Percentiles rank a stretch among this genome's conserved stretches.
Conservation (phyloP, 64 coral and sea anemone genomes). For the Cladopsammia gracilis region DNA sequence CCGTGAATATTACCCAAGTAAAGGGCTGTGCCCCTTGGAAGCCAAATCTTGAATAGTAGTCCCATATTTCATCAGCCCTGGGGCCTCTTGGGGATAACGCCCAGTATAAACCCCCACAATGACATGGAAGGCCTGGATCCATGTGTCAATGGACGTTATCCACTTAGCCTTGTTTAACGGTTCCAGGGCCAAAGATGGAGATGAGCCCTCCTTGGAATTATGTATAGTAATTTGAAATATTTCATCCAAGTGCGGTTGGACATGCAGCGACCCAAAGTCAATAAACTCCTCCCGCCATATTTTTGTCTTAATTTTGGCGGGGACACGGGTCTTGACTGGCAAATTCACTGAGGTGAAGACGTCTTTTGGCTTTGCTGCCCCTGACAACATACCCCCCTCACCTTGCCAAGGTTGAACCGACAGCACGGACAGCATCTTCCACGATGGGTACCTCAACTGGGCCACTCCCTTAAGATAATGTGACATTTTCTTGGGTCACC, state of each 20-base stretch:
- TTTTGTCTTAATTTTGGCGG: not conserved
- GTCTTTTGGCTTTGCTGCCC: not conserved
- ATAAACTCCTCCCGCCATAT: too few relatives aligned
- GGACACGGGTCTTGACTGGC: not conserved
- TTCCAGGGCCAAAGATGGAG: not conserved
- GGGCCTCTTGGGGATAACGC: constrained; percentile 33
- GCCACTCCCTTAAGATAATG: too few relatives aligned
- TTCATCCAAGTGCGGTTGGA: too few relatives aligned
- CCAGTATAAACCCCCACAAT: constrained; percentile 41
- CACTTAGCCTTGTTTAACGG: constrained; percentile 7
- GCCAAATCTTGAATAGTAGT: constrained; percentile 49
- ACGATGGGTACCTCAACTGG: too few relatives aligned
- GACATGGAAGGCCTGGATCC: constrained; percentile 50
- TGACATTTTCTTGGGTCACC: too few relatives aligned
- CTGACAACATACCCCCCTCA: too few relatives aligned
- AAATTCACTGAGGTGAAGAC: not conserved
- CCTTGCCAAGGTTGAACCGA: not conserved
- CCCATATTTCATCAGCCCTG: constrained; percentile 48
- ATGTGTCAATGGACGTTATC: constrained; percentile 39
- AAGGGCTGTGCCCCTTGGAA: constrained; percentile 10
- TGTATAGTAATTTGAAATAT: too few relatives aligned
- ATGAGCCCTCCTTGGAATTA: not conserved
- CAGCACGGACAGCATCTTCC: too few relatives aligned
- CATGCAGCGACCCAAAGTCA: too few relatives aligned
- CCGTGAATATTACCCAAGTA: constrained; percentile 33